Conservation (phyloP, 2,888 invertebrate species). For the Cynaeus angustus region DNA sequence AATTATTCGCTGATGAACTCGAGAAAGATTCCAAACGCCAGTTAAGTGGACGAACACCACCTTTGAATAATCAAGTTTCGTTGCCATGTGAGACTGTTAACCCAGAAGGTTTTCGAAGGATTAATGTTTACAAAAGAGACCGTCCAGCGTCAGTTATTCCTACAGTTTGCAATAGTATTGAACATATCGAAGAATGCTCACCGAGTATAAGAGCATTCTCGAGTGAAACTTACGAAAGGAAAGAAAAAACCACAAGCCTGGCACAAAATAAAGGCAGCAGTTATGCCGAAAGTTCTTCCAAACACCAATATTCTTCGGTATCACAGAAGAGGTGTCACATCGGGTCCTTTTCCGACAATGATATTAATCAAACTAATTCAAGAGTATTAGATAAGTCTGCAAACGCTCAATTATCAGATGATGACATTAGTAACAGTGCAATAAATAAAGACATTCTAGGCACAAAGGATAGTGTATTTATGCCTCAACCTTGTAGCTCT, state of each 20-base stretch:
- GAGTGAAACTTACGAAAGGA: conserved; percentile 18
- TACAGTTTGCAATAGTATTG: conserved; percentile 59
- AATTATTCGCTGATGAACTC: conserved; percentile 70
- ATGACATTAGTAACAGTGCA: neutral
- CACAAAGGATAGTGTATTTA: neutral
- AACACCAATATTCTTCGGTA: neutral
- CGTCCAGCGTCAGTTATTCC: conserved; percentile 68
- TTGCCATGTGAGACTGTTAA: conserved; percentile 40
- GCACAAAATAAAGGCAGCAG: conserved; percentile 43
- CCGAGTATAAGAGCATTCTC: neutral
- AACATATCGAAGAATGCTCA: conserved; percentile 35
- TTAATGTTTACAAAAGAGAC: conserved; percentile 59
- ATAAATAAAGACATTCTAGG: neutral
- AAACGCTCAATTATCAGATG: neutral
- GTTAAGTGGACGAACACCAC: conserved; percentile 73
- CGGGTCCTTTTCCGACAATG: neutral
- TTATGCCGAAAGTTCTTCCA: conserved; percentile 4
- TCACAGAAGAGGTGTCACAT: neutral
- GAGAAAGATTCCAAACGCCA: conserved; percentile 55
- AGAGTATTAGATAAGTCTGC: conserved; percentile 4
- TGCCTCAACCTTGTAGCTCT: conserved; percentile 63
- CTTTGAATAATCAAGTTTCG: conserved; percentile 73
- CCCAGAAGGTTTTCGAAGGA: conserved; percentile 19
- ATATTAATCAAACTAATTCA: conserved; percentile 1
- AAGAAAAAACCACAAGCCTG: conserved; percentile 50